Evolutionary conservation across 2,888 invertebrate species (phyloP).

Genomic region (Gymnoscelis rufifasciata): DNA sequence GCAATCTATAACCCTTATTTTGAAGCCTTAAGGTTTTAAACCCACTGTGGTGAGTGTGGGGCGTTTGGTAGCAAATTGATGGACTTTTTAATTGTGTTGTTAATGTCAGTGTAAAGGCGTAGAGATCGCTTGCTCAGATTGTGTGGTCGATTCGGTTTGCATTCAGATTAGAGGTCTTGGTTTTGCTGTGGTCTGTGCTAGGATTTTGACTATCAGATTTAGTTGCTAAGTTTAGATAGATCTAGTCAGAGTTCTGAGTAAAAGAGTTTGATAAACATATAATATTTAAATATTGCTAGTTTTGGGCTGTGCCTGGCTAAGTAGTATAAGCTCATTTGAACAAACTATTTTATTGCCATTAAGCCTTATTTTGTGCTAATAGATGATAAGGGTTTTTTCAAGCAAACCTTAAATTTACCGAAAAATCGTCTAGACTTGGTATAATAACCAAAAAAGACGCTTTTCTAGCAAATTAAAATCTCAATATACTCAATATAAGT

Average conservation of each 20-base stretch:
- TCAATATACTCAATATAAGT: too few relatives aligned
- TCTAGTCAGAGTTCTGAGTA: background rate
- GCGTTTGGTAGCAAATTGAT: conserved; percentile 44
- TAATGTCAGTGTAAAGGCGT: conserved; percentile 75
- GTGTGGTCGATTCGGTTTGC: conserved; percentile 58
- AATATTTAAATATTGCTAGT: too few relatives aligned
- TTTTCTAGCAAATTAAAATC: too few relatives aligned
- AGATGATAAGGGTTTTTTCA: too few relatives aligned
- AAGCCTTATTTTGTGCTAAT: too few relatives aligned
- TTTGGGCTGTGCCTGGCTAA: too few relatives aligned
- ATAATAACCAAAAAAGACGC: too few relatives aligned
- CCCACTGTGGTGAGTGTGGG: conserved; percentile 16
- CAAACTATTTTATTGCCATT: too few relatives aligned
- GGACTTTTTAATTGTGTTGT: conserved; percentile 76
- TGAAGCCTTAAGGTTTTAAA: conserved; percentile 34
- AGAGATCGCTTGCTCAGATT: conserved; percentile 75
- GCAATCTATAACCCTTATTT: conserved; percentile 28
- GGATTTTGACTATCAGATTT: conserved; percentile 8
- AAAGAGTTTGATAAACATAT: too few relatives aligned
- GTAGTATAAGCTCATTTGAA: too few relatives aligned
- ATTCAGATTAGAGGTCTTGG: conserved; percentile 43
- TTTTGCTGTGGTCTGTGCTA: conserved; percentile 15
- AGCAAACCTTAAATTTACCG: too few relatives aligned
- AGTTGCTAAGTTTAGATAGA: background rate
- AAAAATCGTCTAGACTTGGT: too few relatives aligned